Evolutionary conservation across 2,113 vertebrate species (phyloP).

Genomic region (Myotis lucifugus): DNA sequence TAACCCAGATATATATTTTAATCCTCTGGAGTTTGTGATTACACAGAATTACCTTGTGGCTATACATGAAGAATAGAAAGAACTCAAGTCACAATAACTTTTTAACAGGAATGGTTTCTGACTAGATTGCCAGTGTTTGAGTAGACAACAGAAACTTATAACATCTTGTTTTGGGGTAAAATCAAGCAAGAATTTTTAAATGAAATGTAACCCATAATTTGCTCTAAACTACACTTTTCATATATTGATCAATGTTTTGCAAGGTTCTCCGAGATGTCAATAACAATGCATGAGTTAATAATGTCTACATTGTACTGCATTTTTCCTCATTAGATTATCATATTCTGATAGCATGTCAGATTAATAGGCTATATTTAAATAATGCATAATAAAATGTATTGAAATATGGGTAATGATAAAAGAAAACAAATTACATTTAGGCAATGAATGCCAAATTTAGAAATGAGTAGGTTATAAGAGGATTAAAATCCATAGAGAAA

Average conservation of each 20-base stretch:
- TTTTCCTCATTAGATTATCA: not conserved
- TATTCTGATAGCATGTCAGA: not conserved
- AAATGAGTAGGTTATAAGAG: not conserved
- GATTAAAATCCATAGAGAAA: conserved; percentile 40
- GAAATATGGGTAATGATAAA: not conserved
- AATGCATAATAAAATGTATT: not conserved
- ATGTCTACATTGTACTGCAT: not conserved
- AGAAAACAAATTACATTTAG: not conserved
- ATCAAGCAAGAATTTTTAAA: not conserved
- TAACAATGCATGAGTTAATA: not conserved
- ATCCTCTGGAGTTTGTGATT: not conserved
- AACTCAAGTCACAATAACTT: conserved; percentile 16
- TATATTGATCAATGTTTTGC: not conserved
- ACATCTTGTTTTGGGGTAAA: not conserved
- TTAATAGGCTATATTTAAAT: not conserved
- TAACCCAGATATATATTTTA: not conserved
- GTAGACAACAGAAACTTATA: not conserved
- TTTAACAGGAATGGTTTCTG: not conserved
- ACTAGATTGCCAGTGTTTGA: not conserved
- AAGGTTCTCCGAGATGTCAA: not conserved
- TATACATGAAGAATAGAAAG: not conserved
- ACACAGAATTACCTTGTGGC: not conserved
- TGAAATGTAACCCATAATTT: not conserved
- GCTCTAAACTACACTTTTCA: not conserved
- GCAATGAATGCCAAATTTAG: not conserved